Evolutionary conservation across 2,797 vertebrate species (phyloP), one percentile per base, ranked within the genome.

Genomic region (Muscicapa comitata): DNA sequence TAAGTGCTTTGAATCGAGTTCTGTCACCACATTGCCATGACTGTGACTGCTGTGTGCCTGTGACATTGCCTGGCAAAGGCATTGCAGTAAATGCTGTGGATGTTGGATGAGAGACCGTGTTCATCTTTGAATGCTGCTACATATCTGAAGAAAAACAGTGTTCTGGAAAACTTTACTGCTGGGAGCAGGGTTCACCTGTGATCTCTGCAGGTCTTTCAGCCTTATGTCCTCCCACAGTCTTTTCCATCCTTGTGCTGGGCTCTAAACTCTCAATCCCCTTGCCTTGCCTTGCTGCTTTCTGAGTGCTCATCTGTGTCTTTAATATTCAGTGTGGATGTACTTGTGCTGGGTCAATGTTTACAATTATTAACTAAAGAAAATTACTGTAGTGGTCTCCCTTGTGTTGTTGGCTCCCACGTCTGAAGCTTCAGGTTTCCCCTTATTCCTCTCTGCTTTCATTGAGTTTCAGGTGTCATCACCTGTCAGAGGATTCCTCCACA

Each of bases 21-120:
- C 43, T 35, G 1, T 53, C 13, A 5, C 33, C 43, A 21, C 0
- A 0, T 28, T 66, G 53, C 25, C 19, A 0, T 17, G 45, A 5
- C 48, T 29, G 25, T 57, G 47, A 3, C 13, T 53, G 40, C 48
- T 91, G 53, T 2, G 8, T 62, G 43, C 43, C 59, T 25, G 21
- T 23, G 59, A 17, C 26, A 35, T 7, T 75, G n/a, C 23, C 8
- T 57, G 38, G 33, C 33, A 74, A 12, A 58, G 48, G 45, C 29
- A 7, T 17, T 33, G 0, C 66, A 55, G 50, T 20, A 5, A 7
- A 6, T 37, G 38, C 53, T 38, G 3, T 25, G 38, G 20, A 3
- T 66, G 25, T 13, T 43, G 70, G 47, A 33, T 17, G 13, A 21
- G 42, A 77, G 38, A 21, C 23, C 1, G 0, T 15, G 19, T 25